These are phyloP conservation scores for Polylopha cassiicola DNA, from an alignment of 2,888 invertebrate species.

Conservation along the genomic window DNA sequence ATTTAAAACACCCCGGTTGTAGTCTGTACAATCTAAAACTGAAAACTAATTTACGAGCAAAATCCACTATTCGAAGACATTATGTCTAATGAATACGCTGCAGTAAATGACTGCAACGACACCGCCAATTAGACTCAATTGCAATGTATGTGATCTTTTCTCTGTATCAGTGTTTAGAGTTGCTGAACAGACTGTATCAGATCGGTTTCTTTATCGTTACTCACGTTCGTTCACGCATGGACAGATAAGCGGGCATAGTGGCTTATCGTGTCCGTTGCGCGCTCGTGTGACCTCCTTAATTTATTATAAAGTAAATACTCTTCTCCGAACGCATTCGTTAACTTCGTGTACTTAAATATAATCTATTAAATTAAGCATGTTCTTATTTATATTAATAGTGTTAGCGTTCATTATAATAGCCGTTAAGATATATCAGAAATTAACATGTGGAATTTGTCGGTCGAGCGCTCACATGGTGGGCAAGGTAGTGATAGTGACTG, in stretches of 20 bases:
- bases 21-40: too few relatives aligned
- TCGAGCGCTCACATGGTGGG: constrained; percentile 68
- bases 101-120: too few relatives aligned
- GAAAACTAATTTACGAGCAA: too few relatives aligned
- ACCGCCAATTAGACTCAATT: too few relatives aligned
- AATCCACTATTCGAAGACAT: too few relatives aligned
- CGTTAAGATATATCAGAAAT: constrained; percentile 61
- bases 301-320: constrained; percentile 9
- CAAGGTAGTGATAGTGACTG: constrained; percentile 68
- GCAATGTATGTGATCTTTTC: too few relatives aligned
- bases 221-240: constrained; percentile 11
- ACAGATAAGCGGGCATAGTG: constrained; percentile 10
- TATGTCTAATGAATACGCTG: too few relatives aligned
- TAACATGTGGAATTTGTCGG: constrained; percentile 61
- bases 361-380: too few relatives aligned
- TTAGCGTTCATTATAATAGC: constrained; percentile 36
- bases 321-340: constrained; percentile 5
- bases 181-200: too few relatives aligned
- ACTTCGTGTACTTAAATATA: too few relatives aligned
- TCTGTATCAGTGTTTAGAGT: too few relatives aligned
- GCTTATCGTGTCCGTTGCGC: constrained; percentile 17
- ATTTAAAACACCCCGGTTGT: too few relatives aligned
- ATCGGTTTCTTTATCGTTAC: constrained; percentile 12
- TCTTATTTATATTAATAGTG: constrained; percentile 31
- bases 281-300: constrained; percentile 15